These are phyloP conservation scores for Alentia gelatinosa DNA, from an alignment of 2,888 invertebrate genomes.

Conservation along the genomic window DNA sequence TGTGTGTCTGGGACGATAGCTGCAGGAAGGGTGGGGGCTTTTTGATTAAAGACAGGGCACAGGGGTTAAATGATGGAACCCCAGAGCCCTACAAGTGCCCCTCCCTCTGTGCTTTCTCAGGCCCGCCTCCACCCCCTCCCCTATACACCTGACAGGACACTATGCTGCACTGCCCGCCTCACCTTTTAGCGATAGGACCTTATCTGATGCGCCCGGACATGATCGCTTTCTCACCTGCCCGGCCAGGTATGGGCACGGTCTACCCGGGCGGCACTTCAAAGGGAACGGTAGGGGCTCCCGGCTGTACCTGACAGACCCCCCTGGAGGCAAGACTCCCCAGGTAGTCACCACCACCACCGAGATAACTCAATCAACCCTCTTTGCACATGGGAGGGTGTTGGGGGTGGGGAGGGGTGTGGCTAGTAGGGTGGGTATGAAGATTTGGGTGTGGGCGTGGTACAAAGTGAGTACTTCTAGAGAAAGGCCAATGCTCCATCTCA, in stretches of 20 bases:
- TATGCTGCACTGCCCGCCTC: no score
- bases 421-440: no score
- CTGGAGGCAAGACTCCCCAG: constrained; percentile 1
- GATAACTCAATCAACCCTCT: constrained; percentile 38
- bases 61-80: constrained; percentile 3
- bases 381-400: neutral
- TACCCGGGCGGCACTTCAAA: neutral
- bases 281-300: neutral
- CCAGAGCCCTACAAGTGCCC: neutral
- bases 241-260: neutral
- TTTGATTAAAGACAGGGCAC: neutral
- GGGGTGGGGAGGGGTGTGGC: neutral
- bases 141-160: neutral
- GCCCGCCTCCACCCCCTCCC: neutral
- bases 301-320: neutral
- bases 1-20: neutral
- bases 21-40: neutral
- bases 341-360: neutral
- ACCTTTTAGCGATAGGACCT: constrained; percentile 28
- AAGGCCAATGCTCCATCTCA: no score
- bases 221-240: constrained; percentile 26
- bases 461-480: no score
- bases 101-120: neutral
- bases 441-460: no score
- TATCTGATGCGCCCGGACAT: neutral